Conservation (phyloP, 37 sponge, comb jelly and placozoan genomes). For the Geodia barretti region DNA sequence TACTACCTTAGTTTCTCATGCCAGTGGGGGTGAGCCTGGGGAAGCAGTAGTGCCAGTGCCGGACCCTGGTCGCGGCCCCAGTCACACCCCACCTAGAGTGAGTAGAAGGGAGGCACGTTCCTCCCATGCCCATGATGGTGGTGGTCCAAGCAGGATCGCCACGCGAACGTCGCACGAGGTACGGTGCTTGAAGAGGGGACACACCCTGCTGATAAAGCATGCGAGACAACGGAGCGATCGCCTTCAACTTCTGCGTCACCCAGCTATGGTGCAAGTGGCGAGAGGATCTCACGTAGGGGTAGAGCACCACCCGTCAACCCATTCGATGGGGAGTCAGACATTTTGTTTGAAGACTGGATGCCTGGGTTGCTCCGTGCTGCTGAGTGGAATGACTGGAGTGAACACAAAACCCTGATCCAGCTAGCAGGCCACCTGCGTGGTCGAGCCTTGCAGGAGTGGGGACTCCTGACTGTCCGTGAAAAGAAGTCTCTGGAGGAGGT, state of each 20-base stretch:
- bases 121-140: no score
- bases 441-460: slow-evolving; percentile 54
- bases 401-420: slow-evolving; percentile 40
- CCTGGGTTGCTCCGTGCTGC: slow-evolving; percentile 35
- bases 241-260: no score
- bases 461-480: background rate
- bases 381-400: slow-evolving; percentile 59
- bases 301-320: slow-evolving; percentile 53
- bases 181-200: no score
- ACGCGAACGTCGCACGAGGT: no score
- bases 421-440: slow-evolving; percentile 51
- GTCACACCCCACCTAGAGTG: no score
- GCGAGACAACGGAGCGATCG: background rate
- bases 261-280: background rate
- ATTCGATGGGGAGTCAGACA: slow-evolving; percentile 46
- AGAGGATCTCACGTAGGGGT: slow-evolving; percentile 28
- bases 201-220: no score
- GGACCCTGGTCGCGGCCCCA: no score
- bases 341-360: slow-evolving; percentile 39
- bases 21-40: no score
- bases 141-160: no score
- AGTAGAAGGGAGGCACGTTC: no score
- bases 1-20: no score
- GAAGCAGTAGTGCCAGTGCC: no score
- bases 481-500: slow-evolving; percentile 10